phyloP scores from a whole-genome alignment of 2,888 invertebrate species.

The Allygus modestus region DNA sequence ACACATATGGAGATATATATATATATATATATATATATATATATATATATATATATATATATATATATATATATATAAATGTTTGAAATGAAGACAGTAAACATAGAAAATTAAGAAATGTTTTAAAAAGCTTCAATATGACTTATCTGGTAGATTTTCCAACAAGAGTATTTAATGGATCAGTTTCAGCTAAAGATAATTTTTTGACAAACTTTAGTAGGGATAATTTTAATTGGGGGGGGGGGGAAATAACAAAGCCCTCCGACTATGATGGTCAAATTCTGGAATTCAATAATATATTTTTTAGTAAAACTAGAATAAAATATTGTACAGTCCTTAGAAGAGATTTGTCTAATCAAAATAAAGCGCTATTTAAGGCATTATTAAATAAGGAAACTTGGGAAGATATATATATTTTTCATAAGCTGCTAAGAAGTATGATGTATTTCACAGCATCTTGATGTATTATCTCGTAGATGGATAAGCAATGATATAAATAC shows the following conservation, averaged over 20 bases:
- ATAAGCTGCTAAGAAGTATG: not conserved
- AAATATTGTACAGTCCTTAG: not conserved
- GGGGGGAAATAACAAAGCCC: not conserved
- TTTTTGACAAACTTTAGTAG: not conserved
- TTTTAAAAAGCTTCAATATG: not conserved
- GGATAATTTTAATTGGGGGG: not conserved
- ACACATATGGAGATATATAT: conserved; percentile 1
- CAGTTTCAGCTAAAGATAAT: not conserved
- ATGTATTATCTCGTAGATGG: not conserved
- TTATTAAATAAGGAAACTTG: not conserved
- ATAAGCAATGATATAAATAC: conserved; percentile 7
- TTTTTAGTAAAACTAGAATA: not conserved
- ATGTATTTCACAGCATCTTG: not conserved
- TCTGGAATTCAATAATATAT: not conserved
- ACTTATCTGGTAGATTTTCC: not conserved
- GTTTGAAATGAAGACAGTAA: conserved; percentile 6
- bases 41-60: too few relatives aligned
- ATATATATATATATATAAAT: conserved; percentile 16
- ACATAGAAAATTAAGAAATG: not conserved
- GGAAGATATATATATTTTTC: not conserved
- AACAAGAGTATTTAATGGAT: conserved; percentile 6
- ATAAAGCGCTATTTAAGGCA: not conserved
- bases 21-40: too few relatives aligned
- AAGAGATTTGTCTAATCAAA: not conserved
- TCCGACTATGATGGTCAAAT: conserved; percentile 7